These are phyloP conservation scores for Charadrius vociferus DNA, from an alignment of 2,113 vertebrate species.

Conservation along the genomic window DNA sequence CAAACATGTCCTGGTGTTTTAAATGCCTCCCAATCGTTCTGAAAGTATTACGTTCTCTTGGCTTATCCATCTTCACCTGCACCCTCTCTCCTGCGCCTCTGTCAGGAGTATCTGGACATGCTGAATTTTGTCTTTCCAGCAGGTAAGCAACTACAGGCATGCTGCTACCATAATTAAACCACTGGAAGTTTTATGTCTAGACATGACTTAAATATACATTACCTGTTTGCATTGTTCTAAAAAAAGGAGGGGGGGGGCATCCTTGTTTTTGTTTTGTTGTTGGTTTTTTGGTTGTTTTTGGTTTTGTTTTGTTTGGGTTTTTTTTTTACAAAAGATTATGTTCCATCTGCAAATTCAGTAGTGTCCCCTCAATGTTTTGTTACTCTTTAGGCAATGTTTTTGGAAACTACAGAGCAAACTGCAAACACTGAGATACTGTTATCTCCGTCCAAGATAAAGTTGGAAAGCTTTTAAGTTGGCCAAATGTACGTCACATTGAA, in stretches of 20 bases:
- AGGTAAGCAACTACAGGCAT: neutral
- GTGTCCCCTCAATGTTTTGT: neutral
- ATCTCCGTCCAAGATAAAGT: neutral
- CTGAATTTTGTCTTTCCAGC: neutral
- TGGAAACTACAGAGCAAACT: neutral
- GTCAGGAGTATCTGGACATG: neutral
- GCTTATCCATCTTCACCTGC: neutral
- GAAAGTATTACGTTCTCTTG: rapidly evolving
- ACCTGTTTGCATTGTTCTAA: neutral
- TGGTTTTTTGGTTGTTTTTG: neutral
- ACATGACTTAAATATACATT: neutral
- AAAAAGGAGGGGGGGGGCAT: neutral
- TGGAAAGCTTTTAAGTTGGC: slow-evolving; percentile 17
- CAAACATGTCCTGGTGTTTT: neutral
- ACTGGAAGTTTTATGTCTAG: neutral
- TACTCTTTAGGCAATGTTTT: neutral
- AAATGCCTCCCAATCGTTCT: neutral
- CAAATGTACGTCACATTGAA: slow-evolving; percentile 16
- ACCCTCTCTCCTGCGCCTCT: neutral
- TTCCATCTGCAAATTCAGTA: neutral
- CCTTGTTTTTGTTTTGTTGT: neutral
- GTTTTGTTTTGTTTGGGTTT: neutral
- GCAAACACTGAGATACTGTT: neutral
- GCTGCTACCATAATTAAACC: neutral
- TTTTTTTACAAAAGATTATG: neutral